Evolutionary conservation across 2,888 invertebrate genomes (phyloP), one percentile per base, ranked within the genome.

Genomic region (Lithophane semibrunnea): DNA sequence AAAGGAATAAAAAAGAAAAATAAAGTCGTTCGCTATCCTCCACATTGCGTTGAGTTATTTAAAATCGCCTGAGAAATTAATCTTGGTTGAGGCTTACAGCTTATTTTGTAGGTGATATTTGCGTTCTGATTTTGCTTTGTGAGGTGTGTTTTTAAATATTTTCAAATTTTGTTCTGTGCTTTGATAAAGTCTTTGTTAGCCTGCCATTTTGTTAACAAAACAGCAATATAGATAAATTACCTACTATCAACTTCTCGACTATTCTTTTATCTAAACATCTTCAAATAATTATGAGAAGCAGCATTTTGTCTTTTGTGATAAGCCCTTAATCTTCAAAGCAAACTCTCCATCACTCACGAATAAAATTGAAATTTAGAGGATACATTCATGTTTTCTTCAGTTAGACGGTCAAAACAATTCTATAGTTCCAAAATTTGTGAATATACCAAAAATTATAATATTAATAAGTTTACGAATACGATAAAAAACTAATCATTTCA

Each of bases 31-130:
- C 74, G 85, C 88, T 81, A 86, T 81, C 74, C 81, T 80, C 86
- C 88, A 90, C 83, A 86, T 89, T 89, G 89, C 87, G 82, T 80
- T 80, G 82, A 88, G 86, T 84, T 89, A 90, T 91, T 91, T 88
- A 87, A 87, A 88, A 90, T 85, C 76, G 83, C 83, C 74, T 84
- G 86, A 86, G 80, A 85, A 86, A 86, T 84, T 80, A 88, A 86
- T 86, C 75, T 86, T 73, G 74, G 69, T 61, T 70, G 80, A 72
- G 69, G 66, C 71, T 83, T 79, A 86, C 84, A 79, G 73, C 80
- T 84, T 84, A 84, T 83, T 83, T 83, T 76, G 72, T 74, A 66
- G 71, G 73, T 64, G 73, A 79, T 58, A 64, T 37, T 56, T 79
- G 58, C 29, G 49, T 44, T 83, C 69, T 66, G 52, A 72, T 82